Percentiles rank a stretch among this genome's conserved stretches.
These are phyloP conservation scores for Megaceryle torquata DNA, from an alignment of 2,113 vertebrate genomes.

Conservation along the genomic window DNA sequence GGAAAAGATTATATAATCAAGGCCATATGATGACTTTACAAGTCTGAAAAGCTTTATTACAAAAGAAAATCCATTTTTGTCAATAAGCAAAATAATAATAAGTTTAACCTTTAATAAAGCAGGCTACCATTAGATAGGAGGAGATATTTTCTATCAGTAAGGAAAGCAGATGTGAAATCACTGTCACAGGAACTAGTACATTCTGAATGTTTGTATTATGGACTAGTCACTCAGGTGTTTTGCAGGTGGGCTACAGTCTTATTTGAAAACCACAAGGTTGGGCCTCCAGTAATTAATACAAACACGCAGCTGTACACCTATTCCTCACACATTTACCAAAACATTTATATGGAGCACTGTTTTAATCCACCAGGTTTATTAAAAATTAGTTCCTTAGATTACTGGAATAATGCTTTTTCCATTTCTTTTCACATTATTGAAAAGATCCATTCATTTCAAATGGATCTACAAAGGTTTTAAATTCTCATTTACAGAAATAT, in stretches of 20 bases:
- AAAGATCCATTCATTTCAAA: neutral
- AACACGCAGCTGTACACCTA: neutral
- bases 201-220: neutral
- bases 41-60: neutral
- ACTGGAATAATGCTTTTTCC: neutral
- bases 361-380: neutral
- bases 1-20: neutral
- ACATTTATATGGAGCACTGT: neutral
- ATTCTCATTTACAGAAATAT: neutral
- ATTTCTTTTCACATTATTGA: neutral
- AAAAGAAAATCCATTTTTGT: neutral
- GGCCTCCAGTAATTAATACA: neutral
- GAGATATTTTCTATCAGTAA: neutral
- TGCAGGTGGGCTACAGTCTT: neutral
- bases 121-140: neutral
- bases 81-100: neutral
- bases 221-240: neutral
- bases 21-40: neutral
- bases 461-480: neutral
- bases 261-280: neutral
- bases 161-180: neutral
- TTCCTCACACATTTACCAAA: neutral
- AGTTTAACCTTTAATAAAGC: neutral
- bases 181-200: neutral
- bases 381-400: neutral